These are phyloP conservation scores for Dryobota labecula DNA, from an alignment of 2,888 invertebrate species.

Conservation along the genomic window DNA sequence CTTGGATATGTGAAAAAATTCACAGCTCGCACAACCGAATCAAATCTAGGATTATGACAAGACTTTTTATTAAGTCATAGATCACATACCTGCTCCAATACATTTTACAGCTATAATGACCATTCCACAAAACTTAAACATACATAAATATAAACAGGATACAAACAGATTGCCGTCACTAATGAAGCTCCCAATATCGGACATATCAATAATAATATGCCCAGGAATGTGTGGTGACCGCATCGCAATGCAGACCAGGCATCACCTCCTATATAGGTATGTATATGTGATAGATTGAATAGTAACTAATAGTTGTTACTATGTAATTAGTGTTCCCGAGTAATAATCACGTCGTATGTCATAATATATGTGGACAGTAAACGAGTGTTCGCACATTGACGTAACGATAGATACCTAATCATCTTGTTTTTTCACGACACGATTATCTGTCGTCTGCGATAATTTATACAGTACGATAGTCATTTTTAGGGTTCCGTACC, in stretches of 20 bases:
- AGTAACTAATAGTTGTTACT: slow-evolving; percentile 23
- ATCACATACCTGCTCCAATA: too few species aligned
- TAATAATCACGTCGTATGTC: slow-evolving; percentile 13
- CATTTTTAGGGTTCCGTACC: too few species aligned
- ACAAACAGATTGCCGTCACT: slow-evolving; percentile 60
- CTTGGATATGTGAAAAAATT: too few species aligned
- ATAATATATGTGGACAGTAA: not conserved
- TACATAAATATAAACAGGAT: slow-evolving; percentile 13
- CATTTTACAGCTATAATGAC: slow-evolving; percentile 5
- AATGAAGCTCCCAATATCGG: slow-evolving; percentile 76
- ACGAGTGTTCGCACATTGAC: too few species aligned
- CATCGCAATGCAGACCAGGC: slow-evolving; percentile 66
- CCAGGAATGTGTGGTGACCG: slow-evolving; percentile 68
- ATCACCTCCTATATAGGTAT: slow-evolving; percentile 6
- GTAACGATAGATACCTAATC: too few species aligned
- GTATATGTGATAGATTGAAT: slow-evolving; percentile 36
- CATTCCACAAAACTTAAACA: slow-evolving; percentile 8
- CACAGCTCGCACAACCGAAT: too few species aligned
- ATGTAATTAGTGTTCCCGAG: slow-evolving; percentile 27
- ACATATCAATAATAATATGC: slow-evolving; percentile 34
- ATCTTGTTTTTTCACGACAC: too few species aligned
- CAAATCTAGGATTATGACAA: not conserved
- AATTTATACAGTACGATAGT: too few species aligned
- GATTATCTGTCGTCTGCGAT: too few species aligned
- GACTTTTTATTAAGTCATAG: not conserved